Base-by-base conservation (phyloP, 2,113 vertebrate species). In the Gambusia affinis region DNA sequence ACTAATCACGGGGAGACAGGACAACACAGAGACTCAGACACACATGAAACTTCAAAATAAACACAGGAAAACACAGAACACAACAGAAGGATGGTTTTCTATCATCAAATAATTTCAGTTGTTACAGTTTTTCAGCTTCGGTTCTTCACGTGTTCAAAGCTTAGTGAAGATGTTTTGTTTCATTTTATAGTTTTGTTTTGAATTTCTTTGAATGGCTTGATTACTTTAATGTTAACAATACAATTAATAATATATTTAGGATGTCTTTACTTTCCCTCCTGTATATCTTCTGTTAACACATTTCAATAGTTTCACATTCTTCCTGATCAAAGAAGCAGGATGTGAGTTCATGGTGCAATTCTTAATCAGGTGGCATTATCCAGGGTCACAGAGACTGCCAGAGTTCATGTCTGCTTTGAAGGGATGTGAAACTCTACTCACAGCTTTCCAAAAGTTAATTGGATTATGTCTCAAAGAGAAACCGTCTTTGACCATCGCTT, bases 381-480 rank as follows among this genome's bases (percentile, higher is more conserved):
- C 1, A 33, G 81, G 91, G 87, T 87, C 76, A n/a, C 31, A 54
- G 69, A 83, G 88, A 86, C 87, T 65, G 54, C 77, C 65, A 57
- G 79, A 92, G 88, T 91, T 89, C 82, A 72, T 82, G 85, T 81
- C 81, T 88, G 83, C 89, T 80, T 92, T 91, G 75, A 89, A 88
- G 82, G 80, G 81, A 89, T 12, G 28, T 87, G 88, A 91, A 92
- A 87, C 87, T 89, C 84, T 70, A 83, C 91, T 92, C 89, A 88
- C 3, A 74, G 72, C 77, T 87, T 86, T 84, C 81, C 81, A 90
- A 89, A 85, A 83, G 87, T 84, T 89, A 83, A 94, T 93, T 93
- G 94, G 94, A 94, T 94, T 94, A 94, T 67, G 88, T 77, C 85
- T 86, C 82, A 89, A 84, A 88, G 83, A 87, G 82, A 84, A 83